Conservation (phyloP, 2,113 vertebrate genomes). For the Oreochromis niloticus region DNA sequence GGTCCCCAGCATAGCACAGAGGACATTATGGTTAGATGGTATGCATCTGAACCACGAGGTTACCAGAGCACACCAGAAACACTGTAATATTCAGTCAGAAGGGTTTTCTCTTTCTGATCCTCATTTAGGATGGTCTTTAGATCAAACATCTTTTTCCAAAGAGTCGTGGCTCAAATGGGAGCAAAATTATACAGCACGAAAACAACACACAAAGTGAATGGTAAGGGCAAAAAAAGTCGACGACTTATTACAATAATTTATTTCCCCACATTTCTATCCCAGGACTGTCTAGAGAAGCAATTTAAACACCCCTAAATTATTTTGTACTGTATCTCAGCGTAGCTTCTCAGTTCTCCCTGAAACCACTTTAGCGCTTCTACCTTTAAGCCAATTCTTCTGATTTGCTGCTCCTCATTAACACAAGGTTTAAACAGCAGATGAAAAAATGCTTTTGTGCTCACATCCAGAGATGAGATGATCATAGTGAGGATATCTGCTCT, state of each 20-base stretch:
- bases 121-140: slow-evolving; percentile 21
- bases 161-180: background rate
- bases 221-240: background rate
- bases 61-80: slow-evolving; percentile 6
- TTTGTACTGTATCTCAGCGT: background rate
- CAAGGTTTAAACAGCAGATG: background rate
- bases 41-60: slow-evolving; percentile 1
- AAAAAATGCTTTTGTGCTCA: background rate
- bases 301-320: background rate
- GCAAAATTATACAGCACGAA: background rate
- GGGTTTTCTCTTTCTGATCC: slow-evolving; percentile 14
- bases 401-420: background rate
- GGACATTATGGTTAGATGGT: background rate
- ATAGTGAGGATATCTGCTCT: background rate
- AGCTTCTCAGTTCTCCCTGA: background rate
- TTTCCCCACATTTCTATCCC: background rate
- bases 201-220: background rate
- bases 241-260: background rate
- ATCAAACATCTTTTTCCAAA: slow-evolving; percentile 7
- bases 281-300: background rate
- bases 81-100: slow-evolving; percentile 24
- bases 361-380: background rate
- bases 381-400: background rate
- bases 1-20: background rate
- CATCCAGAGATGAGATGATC: background rate